phyloP scores from a whole-genome alignment of 2,113 vertebrate species.

The Misgurnus anguillicaudatus region DNA sequence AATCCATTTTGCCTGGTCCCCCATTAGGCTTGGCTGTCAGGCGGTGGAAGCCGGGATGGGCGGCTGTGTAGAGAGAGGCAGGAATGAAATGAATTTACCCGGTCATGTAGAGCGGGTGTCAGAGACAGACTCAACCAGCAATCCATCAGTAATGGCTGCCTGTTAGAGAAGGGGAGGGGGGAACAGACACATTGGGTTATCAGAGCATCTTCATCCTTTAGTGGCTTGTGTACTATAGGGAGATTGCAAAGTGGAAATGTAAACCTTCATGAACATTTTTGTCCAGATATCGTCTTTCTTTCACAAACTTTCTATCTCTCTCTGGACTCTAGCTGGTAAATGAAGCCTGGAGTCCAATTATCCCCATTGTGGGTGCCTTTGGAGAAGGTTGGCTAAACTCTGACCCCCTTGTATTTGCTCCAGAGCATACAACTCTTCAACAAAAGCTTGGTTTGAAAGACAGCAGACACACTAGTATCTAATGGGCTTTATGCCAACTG shows the following conservation, averaged over 20 bases:
- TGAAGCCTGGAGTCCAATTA: slow-evolving; percentile 60
- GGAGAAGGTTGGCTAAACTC: slow-evolving; percentile 54
- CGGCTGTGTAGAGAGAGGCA: slow-evolving; percentile 33
- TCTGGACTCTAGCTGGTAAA: neutral
- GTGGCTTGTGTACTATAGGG: neutral
- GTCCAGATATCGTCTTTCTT: neutral
- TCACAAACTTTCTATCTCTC: neutral
- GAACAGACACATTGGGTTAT: slow-evolving; percentile 15
- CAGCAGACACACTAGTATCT: slow-evolving; percentile 19
- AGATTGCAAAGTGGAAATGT: neutral
- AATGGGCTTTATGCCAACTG: slow-evolving; percentile 26
- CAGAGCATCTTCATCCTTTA: slow-evolving; percentile 28
- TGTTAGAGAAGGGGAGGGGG: slow-evolving; percentile 58
- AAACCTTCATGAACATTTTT: neutral
- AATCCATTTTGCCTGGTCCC: slow-evolving; percentile 30
- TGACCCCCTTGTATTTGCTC: slow-evolving; percentile 22
- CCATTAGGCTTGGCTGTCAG: slow-evolving; percentile 49
- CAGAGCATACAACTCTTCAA: neutral
- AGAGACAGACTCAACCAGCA: slow-evolving; percentile 58
- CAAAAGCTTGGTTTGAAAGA: no score
- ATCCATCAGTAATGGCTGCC: slow-evolving; percentile 68
- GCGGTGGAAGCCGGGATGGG: slow-evolving; percentile 32
- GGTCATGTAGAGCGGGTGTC: slow-evolving; percentile 67
- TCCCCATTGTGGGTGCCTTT: slow-evolving; percentile 58
- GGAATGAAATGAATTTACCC: slow-evolving; percentile 66